These are phyloP conservation scores for Condylura cristata DNA, from an alignment of 2,113 vertebrate genomes.

Conservation along the genomic window DNA sequence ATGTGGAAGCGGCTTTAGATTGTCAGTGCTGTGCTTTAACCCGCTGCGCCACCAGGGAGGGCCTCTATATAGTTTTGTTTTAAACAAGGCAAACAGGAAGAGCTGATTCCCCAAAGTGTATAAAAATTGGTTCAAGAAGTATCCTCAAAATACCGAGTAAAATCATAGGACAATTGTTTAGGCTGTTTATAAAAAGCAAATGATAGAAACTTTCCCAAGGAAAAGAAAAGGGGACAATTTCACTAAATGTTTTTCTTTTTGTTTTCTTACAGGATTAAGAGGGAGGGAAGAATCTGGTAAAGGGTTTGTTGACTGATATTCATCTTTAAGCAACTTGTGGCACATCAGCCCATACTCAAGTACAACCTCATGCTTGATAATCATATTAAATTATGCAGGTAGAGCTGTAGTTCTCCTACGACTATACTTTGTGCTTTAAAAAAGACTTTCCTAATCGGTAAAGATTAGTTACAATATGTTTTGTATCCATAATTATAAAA, in stretches of 20 bases:
- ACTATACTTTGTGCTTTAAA: constrained; percentile 47
- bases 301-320: background rate
- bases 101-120: background rate
- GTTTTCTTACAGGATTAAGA: background rate
- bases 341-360: background rate
- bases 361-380: constrained; percentile 48
- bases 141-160: background rate
- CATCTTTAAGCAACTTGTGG: constrained; percentile 25
- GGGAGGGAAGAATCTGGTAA: background rate
- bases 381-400: constrained; percentile 55
- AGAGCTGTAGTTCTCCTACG: constrained; percentile 35
- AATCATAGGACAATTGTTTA: background rate
- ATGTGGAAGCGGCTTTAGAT: no score
- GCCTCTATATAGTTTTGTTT: background rate
- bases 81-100: background rate
- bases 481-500: constrained; percentile 73
- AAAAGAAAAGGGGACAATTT: background rate
- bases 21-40: no score
- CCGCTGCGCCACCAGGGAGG: no score
- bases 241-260: background rate
- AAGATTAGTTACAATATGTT: constrained; percentile 73
- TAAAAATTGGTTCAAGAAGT: background rate
- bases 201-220: background rate
- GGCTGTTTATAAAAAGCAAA: background rate
- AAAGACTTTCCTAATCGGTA: constrained; percentile 67